A percentile compares a stretch with the other conserved stretches of the same genome.
Evolutionary conservation across 35 echinoderm and acorn worm genomes (phyloP).

Genomic region (Lytechinus variegatus): DNA sequence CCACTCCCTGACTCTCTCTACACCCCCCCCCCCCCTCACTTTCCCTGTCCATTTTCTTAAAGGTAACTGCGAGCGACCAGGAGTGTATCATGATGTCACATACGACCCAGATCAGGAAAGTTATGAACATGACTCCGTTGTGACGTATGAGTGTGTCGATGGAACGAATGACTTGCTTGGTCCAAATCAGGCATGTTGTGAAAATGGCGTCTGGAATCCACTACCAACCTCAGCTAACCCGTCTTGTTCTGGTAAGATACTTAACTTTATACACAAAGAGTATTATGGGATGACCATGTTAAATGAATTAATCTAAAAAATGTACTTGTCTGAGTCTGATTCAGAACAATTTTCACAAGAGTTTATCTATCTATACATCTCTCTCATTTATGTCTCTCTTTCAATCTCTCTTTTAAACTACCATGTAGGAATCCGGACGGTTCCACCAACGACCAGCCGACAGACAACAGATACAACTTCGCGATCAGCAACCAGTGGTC

Average conservation of each 20-base stretch:
- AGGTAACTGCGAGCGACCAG: conserved; percentile 12
- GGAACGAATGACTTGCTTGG: neutral
- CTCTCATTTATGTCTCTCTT: too few relatives aligned
- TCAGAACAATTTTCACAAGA: too few relatives aligned
- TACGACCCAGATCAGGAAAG: neutral
- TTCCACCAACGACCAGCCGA: neutral
- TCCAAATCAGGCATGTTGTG: neutral
- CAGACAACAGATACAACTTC: neutral
- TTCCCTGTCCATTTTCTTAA: neutral
- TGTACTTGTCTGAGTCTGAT: too few relatives aligned
- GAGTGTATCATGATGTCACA: conserved; percentile 16
- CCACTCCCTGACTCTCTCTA: too few relatives aligned
- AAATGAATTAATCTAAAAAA: too few relatives aligned
- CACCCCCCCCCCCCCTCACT: too few relatives aligned
- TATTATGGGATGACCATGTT: too few relatives aligned
- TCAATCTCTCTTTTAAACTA: neutral
- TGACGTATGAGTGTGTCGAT: conserved; percentile 4
- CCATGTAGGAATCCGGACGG: neutral
- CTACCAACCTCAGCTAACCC: neutral
- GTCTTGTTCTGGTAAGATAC: conserved; percentile 22
- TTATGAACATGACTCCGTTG: neutral
- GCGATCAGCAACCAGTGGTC: neutral
- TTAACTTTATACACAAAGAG: too few relatives aligned
- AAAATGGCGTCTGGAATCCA: conserved; percentile 24
- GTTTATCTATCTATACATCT: too few relatives aligned